A percentile compares a stretch with the other conserved stretches of the same genome.
Evolutionary conservation across 2,797 vertebrate species (phyloP).

Genomic region (Uromys caudimaculatus): DNA sequence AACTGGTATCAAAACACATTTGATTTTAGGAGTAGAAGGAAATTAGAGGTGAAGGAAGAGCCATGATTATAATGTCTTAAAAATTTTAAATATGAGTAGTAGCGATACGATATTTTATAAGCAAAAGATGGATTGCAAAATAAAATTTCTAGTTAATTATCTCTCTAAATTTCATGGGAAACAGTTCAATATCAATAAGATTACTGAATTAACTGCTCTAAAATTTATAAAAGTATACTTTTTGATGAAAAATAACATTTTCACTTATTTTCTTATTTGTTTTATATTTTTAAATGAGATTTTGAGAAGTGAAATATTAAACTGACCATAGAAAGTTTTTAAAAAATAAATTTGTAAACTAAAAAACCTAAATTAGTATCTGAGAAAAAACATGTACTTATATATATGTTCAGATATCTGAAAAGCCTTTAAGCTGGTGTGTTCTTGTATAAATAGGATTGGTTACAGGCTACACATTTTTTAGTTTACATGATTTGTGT

Average conservation of each 20-base stretch:
- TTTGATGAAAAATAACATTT: not conserved
- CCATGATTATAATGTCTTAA: not conserved
- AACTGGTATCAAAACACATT: not conserved
- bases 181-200: not conserved
- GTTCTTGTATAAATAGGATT: not conserved
- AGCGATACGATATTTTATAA: not conserved
- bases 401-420: constrained; percentile 30
- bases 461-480: not conserved
- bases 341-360: not conserved
- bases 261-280: not conserved
- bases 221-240: not conserved
- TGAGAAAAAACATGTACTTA: not conserved
- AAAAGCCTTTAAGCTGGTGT: not conserved
- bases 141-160: not conserved
- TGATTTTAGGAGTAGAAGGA: not conserved
- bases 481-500: not conserved
- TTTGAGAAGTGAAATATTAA: not conserved
- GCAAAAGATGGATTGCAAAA: not conserved
- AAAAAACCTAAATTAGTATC: not conserved
- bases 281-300: not conserved
- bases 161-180: not conserved
- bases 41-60: not conserved
- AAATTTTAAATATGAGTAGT: not conserved
- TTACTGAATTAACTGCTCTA: not conserved
- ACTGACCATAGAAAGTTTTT: not conserved